Conservation (phyloP, 2,888 invertebrate species). For the Aleiodes testaceus region DNA sequence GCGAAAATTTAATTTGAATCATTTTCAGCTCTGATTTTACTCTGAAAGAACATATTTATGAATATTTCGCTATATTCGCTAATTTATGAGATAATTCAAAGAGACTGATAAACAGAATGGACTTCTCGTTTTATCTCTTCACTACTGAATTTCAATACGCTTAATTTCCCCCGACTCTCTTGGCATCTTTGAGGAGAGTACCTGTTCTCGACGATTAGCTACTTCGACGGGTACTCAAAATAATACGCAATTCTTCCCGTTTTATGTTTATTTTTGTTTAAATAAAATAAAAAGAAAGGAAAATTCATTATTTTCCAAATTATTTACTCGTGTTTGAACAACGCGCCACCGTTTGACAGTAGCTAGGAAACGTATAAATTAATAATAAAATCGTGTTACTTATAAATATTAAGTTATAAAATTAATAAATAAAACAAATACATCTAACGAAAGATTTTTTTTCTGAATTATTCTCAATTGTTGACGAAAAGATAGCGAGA, state of each 20-base stretch:
- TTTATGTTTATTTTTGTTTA: slow-evolving; percentile 9
- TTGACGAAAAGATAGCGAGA: not conserved
- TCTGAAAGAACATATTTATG: too few relatives aligned
- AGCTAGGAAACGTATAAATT: slow-evolving; percentile 28
- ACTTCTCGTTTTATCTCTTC: not conserved
- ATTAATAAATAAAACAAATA: not conserved
- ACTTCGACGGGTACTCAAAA: slow-evolving; percentile 65
- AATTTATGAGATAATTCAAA: not conserved
- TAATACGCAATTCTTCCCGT: slow-evolving; percentile 46
- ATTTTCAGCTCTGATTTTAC: too few relatives aligned
- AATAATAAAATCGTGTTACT: slow-evolving; percentile 22
- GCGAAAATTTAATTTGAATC: too few relatives aligned
- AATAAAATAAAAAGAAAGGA: not conserved
- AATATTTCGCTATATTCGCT: not conserved
- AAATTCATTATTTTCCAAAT: slow-evolving; percentile 55
- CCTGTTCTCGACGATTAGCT: slow-evolving; percentile 61
- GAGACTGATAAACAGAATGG: too few relatives aligned
- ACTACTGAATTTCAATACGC: not conserved
- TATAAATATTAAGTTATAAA: slow-evolving; percentile 17
- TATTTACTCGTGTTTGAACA: slow-evolving; percentile 53
- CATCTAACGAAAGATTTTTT: not conserved
- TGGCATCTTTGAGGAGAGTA: slow-evolving; percentile 53
- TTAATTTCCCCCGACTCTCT: slow-evolving; percentile 26
- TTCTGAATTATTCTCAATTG: slow-evolving; percentile 2
- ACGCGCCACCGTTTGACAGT: slow-evolving; percentile 31